Evolutionary conservation across 1,140 invertebrate genomes (phyloP).

Genomic region (Bombyx mandarina): DNA sequence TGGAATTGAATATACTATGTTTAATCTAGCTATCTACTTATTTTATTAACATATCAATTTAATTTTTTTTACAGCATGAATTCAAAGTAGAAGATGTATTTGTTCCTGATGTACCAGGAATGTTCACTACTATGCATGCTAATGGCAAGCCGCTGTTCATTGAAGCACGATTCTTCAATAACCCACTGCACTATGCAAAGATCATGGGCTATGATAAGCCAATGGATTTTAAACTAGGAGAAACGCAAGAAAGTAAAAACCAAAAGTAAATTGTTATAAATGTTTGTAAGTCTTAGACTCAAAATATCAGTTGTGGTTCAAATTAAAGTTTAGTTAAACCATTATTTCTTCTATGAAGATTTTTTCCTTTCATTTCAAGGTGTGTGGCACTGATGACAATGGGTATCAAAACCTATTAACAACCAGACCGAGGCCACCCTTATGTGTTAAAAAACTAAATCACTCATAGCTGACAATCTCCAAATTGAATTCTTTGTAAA

Average conservation of each 20-base stretch:
- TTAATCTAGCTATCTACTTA: too few relatives aligned
- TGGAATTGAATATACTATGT: too few relatives aligned
- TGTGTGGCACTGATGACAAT: too few relatives aligned
- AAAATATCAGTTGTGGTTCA: conserved; percentile 3
- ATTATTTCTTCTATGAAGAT: neutral
- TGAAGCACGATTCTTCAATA: conserved; percentile 77
- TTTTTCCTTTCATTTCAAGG: too few relatives aligned
- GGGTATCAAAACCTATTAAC: too few relatives aligned
- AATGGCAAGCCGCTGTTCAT: conserved; percentile 83
- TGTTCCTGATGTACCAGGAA: conserved; percentile 83
- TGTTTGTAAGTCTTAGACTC: neutral
- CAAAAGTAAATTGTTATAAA: conserved; percentile 17
- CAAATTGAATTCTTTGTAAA: too few relatives aligned
- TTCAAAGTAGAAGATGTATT: conserved; percentile 84
- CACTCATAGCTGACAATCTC: too few relatives aligned
- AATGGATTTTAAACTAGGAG: conserved; percentile 81
- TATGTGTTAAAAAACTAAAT: too few relatives aligned
- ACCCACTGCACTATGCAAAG: conserved; percentile 81
- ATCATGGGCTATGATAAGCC: conserved; percentile 95
- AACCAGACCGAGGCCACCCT: too few relatives aligned
- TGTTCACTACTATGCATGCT: conserved; percentile 84
- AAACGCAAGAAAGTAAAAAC: conserved; percentile 29
- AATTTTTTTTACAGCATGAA: conserved; percentile 73
- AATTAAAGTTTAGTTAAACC: neutral
- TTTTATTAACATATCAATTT: neutral